Evolutionary conservation across 2,888 invertebrate species (phyloP).

Genomic region (Stenolophus ochropezus): DNA sequence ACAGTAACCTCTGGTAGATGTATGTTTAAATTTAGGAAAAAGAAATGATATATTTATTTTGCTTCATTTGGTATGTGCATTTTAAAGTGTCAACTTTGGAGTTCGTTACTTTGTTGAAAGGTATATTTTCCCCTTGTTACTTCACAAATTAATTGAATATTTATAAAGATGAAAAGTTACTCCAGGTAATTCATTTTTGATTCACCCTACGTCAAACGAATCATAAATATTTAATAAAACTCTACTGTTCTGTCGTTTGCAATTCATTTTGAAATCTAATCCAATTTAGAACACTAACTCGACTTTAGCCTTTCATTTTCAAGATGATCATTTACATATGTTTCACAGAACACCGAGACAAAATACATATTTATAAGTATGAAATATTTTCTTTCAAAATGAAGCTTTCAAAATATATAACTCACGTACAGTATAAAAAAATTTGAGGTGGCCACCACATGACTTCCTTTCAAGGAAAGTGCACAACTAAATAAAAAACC

Average conservation of each 20-base stretch:
- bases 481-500: no score
- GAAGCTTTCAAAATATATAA: no score
- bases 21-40: no score
- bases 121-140: not conserved
- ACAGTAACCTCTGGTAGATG: no score
- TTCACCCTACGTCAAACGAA: not conserved
- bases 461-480: no score
- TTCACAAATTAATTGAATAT: not conserved
- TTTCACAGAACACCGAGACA: not conserved
- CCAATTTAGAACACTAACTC: not conserved
- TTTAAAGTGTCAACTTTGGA: not conserved
- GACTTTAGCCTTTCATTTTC: not conserved
- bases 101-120: not conserved
- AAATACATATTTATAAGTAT: no score
- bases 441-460: no score
- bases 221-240: not conserved
- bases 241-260: not conserved
- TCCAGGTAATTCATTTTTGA: not conserved
- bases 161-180: constrained; percentile 13
- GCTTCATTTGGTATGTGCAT: not conserved
- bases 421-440: no score
- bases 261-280: not conserved
- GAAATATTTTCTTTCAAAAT: no score
- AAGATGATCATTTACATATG: not conserved
- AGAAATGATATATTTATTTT: not conserved